Evolutionary conservation across 2,797 vertebrate species (phyloP), one percentile per base, ranked within the genome.

Genomic region (Etheostoma perlongum): DNA sequence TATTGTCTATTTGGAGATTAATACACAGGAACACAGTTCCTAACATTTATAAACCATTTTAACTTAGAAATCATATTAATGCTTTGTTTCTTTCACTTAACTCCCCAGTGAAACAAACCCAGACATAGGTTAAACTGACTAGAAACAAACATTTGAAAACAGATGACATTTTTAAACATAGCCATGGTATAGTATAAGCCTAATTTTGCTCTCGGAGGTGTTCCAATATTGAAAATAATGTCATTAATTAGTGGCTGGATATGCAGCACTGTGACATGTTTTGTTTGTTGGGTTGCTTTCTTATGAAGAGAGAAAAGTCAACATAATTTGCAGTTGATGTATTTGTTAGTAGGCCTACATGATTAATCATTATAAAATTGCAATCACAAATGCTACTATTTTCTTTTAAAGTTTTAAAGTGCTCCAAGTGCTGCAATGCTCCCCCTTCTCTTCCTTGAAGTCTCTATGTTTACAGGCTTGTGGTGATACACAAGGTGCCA

Each of bases 311-410:
- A 36, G 25, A 58, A 30, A 61, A n/a, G 6, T 64, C 36, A 74
- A 30, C 18, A 30, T 42, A 55, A 48, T 51, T 60, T 62, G 55
- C 47, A 40, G 54, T 55, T 70, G 25, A 73, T 72, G 48, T 72
- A 58, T 14, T 54, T 62, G 67, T 44, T 52, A 52, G 30, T 16
- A 30, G 30, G 30, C 30, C 30, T 30, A 5, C 30, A 30, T 6
- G 30, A 30, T 30, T 30, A 30, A 30, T 30, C 30, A 30, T 5
- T 30, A 30, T 30, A 6, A 30, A 30, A 30, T 30, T 30, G 30
- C 30, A 30, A 30, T 30, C 30, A 30, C 30, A 30, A 30, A 30
- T 5, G 5, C 30, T 30, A 30, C 30, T 30, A 30, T 6, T 30
- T 30, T 30, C 30, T 5, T 30, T 30, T 30, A 30, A 30, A 30